Conservation (phyloP, 2,797 vertebrate genomes). For the Carapus acus region DNA sequence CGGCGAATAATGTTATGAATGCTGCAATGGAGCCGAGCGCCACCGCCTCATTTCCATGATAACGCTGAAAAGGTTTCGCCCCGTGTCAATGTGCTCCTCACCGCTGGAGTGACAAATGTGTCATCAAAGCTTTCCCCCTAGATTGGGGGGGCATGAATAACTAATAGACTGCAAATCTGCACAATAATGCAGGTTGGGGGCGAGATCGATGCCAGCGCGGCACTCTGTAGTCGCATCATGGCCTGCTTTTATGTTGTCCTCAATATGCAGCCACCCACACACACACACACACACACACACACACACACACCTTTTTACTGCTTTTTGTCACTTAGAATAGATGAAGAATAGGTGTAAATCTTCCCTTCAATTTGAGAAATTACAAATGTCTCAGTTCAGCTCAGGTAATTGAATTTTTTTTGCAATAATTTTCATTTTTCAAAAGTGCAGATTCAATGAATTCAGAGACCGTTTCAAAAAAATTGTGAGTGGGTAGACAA, state of each 20-base stretch:
- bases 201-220: constrained; percentile 24
- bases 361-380: too few species aligned
- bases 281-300: constrained; percentile 13
- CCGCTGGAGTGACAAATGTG: constrained; percentile 44
- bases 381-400: too few species aligned
- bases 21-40: neutral
- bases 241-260: constrained; percentile 38
- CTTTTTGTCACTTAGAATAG: neutral
- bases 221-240: constrained; percentile 8
- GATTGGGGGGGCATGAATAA: constrained; percentile 44
- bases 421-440: too few species aligned
- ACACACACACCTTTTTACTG: neutral
- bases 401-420: too few species aligned
- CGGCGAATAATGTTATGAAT: constrained; percentile 1
- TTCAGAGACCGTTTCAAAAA: too few species aligned
- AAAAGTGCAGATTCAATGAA: too few species aligned
- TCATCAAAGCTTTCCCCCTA: constrained; percentile 66
- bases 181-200: constrained; percentile 66
- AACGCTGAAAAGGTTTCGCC: constrained; percentile 57
- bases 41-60: constrained; percentile 38
- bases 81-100: constrained; percentile 44
- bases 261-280: constrained; percentile 30
- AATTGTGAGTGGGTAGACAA: too few species aligned
- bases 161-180: constrained; percentile 63
- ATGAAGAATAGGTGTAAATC: neutral